Conservation (phyloP, 2,888 invertebrate species). For the Mamestra brassicae region DNA sequence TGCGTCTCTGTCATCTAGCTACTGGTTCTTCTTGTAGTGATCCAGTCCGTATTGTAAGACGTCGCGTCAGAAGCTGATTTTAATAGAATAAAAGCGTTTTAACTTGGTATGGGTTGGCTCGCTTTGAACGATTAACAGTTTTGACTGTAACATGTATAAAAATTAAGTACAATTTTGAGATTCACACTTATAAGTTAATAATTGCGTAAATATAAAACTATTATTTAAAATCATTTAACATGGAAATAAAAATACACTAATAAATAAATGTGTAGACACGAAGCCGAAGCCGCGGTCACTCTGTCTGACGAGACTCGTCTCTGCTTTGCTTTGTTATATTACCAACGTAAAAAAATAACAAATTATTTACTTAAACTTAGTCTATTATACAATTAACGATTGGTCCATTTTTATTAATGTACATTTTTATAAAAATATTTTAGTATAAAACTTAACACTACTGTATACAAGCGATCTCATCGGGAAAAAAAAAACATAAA, state of each 20-base stretch:
- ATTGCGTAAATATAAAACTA: conserved; percentile 44
- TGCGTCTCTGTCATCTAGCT: neutral
- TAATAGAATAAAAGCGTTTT: neutral
- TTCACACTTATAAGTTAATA: conserved; percentile 58
- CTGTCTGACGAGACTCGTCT: conserved; percentile 3
- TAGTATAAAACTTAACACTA: conserved; percentile 70
- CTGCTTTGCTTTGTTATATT: conserved; percentile 20
- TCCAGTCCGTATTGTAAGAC: too few species aligned
- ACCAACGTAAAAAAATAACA: conserved; percentile 62
- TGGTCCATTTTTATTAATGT: conserved; percentile 69
- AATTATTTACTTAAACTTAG: conserved; percentile 58
- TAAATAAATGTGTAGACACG: conserved; percentile 49
- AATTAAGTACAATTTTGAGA: conserved; percentile 83
- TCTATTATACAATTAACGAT: conserved; percentile 70
- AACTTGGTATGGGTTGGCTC: neutral
- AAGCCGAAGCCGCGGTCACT: neutral
- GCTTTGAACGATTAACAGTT: neutral
- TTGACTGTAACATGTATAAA: conserved; percentile 15
- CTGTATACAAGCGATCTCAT: conserved; percentile 67
- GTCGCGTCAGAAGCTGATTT: neutral
- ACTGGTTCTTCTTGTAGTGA: too few species aligned
- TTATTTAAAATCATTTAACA: conserved; percentile 56
- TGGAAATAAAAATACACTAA: conserved; percentile 64
- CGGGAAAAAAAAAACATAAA: conserved; percentile 53
- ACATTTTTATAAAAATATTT: conserved; percentile 79